Evolutionary conservation across 1,140 invertebrate genomes (phyloP).

Genomic region (Nasonia giraulti): DNA sequence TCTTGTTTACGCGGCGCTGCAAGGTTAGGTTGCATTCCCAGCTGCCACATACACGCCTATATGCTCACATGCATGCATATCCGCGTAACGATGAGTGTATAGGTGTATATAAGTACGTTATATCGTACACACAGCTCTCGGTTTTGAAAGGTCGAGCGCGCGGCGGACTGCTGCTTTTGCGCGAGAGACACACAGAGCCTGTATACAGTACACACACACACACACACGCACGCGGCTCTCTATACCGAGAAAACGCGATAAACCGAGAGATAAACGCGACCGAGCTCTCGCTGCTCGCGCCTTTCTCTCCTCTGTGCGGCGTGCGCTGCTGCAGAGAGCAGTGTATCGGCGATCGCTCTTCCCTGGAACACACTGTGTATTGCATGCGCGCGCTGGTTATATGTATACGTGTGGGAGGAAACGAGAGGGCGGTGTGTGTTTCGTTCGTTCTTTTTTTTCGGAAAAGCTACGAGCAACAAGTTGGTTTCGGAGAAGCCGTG

Average conservation of each 20-base stretch:
- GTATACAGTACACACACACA: neutral
- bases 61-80: no score
- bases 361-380: no score
- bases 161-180: neutral
- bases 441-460: neutral
- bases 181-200: neutral
- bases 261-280: slow-evolving; percentile 37
- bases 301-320: slow-evolving; percentile 6
- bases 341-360: slow-evolving; percentile 2
- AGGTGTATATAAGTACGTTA: no score
- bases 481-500: neutral
- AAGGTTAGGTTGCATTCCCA: slow-evolving; percentile 4
- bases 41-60: neutral
- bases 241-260: slow-evolving; percentile 34
- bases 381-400: no score
- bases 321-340: neutral
- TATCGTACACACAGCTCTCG: no score
- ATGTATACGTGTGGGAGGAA: neutral
- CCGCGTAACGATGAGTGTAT: no score
- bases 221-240: neutral
- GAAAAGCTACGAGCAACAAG: neutral
- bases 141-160: neutral
- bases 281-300: neutral
- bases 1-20: neutral
- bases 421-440: neutral